A percentile compares a stretch with the other conserved stretches of the same genome.
Conservation (phyloP, 2,888 invertebrate genomes). For the Amphipoea oculea region DNA sequence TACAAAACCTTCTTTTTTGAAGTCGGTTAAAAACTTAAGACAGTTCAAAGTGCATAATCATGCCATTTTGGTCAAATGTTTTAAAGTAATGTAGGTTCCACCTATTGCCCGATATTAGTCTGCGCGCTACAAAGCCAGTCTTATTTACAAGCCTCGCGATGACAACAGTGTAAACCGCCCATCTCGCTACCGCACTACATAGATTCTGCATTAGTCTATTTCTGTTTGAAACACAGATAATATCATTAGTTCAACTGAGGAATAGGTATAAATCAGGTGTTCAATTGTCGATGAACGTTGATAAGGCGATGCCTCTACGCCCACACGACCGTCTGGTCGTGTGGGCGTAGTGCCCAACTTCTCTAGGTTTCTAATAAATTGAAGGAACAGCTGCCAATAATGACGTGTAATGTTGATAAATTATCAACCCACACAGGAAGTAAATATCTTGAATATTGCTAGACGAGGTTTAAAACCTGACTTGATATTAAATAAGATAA, state of each 20-base stretch:
- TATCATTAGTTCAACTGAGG: background rate
- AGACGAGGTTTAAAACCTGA: background rate
- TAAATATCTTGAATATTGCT: background rate
- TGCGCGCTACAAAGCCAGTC: background rate
- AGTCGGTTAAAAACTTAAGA: no score
- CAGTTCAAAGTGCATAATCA: background rate
- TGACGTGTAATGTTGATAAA: background rate
- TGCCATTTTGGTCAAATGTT: background rate
- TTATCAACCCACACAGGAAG: background rate
- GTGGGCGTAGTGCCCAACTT: slow-evolving; percentile 8
- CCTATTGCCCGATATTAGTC: background rate
- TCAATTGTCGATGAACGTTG: slow-evolving; percentile 2
- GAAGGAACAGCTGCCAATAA: background rate
- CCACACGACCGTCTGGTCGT: background rate
- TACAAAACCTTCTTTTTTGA: no score
- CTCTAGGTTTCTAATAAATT: slow-evolving; percentile 13
- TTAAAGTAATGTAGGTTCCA: background rate
- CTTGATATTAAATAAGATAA: background rate
- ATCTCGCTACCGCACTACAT: background rate
- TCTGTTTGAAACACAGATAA: no score
- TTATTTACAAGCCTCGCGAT: background rate
- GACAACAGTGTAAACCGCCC: background rate
- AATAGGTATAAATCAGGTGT: background rate
- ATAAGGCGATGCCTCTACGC: slow-evolving; percentile 2
- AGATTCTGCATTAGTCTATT: background rate